phyloP scores from a whole-genome alignment of 2,797 vertebrate species.

The Cichlasoma orientale region DNA sequence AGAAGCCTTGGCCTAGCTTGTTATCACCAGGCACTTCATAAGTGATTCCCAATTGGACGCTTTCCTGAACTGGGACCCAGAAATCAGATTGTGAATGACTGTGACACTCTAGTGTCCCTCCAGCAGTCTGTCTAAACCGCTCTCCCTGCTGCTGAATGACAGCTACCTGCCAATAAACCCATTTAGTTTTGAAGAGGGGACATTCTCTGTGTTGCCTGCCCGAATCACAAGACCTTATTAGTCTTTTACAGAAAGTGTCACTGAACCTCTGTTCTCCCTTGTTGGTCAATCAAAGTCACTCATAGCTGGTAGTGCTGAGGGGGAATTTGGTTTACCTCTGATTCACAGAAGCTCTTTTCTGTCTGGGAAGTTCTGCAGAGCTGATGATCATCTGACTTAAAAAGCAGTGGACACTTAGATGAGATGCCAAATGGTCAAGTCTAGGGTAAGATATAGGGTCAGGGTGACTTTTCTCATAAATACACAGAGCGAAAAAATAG shows the following conservation, averaged over 20 bases:
- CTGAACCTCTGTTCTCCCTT: conserved; percentile 38
- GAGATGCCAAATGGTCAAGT: background rate
- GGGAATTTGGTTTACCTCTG: conserved; percentile 17
- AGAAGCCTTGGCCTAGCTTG: conserved; percentile 57
- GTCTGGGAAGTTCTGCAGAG: background rate
- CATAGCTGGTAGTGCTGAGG: conserved; percentile 14
- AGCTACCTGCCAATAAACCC: conserved; percentile 60
- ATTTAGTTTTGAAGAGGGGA: conserved; percentile 50
- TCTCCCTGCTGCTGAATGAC: conserved; percentile 43
- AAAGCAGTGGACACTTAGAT: background rate
- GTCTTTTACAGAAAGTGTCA: conserved; percentile 39
- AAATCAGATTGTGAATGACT: conserved; percentile 60
- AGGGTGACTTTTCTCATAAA: background rate
- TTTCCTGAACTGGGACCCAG: conserved; percentile 54
- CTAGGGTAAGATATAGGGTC: background rate
- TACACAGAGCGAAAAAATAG: background rate
- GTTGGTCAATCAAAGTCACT: conserved; percentile 54
- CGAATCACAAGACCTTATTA: conserved; percentile 38
- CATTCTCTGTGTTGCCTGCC: background rate
- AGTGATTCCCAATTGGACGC: conserved; percentile 71
- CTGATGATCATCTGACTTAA: background rate
- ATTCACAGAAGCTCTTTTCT: conserved; percentile 25
- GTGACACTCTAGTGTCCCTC: conserved; percentile 48
- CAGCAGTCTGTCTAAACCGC: conserved; percentile 41
- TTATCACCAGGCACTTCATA: conserved; percentile 70